phyloP scores from a whole-genome alignment of 2,888 invertebrate species.

The Tipula helvola region DNA sequence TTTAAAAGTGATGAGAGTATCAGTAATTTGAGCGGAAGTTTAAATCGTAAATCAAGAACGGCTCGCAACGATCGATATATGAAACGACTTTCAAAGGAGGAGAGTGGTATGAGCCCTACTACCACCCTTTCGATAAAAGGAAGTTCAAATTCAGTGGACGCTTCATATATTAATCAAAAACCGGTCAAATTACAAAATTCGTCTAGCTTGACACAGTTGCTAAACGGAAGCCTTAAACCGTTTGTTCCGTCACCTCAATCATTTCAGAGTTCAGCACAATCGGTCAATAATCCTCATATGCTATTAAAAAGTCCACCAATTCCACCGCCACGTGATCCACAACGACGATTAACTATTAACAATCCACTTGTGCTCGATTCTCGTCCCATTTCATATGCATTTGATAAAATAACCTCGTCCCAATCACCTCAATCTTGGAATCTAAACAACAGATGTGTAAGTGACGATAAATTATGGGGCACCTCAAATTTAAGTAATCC shows the following conservation, averaged over 20 bases:
- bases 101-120: constrained; percentile 38
- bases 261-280: constrained; percentile 14
- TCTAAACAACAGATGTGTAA: constrained; percentile 30
- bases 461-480: constrained; percentile 35
- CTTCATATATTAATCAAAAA: background rate
- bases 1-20: constrained; percentile 58
- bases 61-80: constrained; percentile 72
- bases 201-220: constrained; percentile 22
- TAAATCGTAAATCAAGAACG: constrained; percentile 52
- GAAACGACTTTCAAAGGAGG: constrained; percentile 59
- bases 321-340: constrained; percentile 68
- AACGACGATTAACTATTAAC: constrained; percentile 41
- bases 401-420: constrained; percentile 29
- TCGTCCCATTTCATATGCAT: constrained; percentile 43
- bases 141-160: background rate
- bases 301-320: constrained; percentile 49
- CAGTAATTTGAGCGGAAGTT: constrained; percentile 40
- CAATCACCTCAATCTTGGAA: constrained; percentile 14
- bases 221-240: background rate
- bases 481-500: constrained; percentile 25
- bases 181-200: constrained; percentile 22
- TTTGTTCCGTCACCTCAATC: background rate
- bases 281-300: constrained; percentile 18
- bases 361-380: constrained; percentile 30
- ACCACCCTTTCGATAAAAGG: constrained; percentile 23